Evolutionary conservation across 2,888 invertebrate species (phyloP), one percentile per base, ranked within the genome.

Genomic region (Lysandra coridon): DNA sequence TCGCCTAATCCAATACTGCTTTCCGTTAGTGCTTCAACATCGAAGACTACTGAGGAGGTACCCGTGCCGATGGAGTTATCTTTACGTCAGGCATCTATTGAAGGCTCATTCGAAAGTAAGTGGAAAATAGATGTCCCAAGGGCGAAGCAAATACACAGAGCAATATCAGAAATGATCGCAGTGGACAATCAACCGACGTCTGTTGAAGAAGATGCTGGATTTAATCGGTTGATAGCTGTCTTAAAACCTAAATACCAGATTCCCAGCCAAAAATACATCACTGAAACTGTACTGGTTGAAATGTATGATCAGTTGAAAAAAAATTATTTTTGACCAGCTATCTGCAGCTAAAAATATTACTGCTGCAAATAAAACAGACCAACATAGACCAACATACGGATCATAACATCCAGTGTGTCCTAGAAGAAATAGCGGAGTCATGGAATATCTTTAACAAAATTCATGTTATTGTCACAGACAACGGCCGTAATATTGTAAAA

Each of bases 401-500:
- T 1, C 53, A 14, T 53, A 53, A 53, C 14, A 14, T 53, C 53
- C 53, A 53, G 53, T 53, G 53, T 53, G 53, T 3, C 53, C 14
- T 53, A 53, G 53, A 53, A 1, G 53, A 53, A 53, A 53, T 53
- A 53, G 53, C 12, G 2, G 53, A 53, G 10, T 53, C 14, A 14
- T 53, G 53, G 53, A 53, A 14, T 14, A 53, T 53, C 2, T 53
- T 12, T 12, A 53, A 53, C 53, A 53, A 53, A 53, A 53, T 53
- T 53, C 53, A 53, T 53, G 53, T 53, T 53, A 53, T 53, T 12
- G 53, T 53, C 53, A 53, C 53, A 53, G 53, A 53, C 12, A 53
- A 53, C 53, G 53, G 53, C 53, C 12, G 53, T 53, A 79, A 73
- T 40, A 73, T 80, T 30, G 60, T 80, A 40, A 78, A 80, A 80